Evolutionary conservation across 2,113 vertebrate genomes (phyloP).

Genomic region (Oreochromis aureus): DNA sequence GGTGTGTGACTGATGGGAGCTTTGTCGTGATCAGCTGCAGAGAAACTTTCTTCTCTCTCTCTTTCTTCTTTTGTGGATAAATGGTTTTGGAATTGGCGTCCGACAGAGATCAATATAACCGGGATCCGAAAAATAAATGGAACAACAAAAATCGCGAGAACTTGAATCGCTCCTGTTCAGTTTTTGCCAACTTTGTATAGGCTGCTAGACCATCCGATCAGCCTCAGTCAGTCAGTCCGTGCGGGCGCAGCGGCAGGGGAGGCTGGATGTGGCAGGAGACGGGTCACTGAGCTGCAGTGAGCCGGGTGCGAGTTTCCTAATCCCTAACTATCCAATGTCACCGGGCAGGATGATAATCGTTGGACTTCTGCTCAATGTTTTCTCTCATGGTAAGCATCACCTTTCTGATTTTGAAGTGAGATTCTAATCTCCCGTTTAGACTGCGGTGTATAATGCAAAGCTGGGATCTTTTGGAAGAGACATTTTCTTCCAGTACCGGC

Average conservation of each 20-base stretch:
- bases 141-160: constrained; percentile 37
- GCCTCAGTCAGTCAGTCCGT: constrained; percentile 2
- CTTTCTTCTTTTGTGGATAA: background rate
- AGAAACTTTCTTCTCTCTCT: constrained; percentile 1
- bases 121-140: constrained; percentile 24
- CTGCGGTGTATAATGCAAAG: background rate
- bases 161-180: constrained; percentile 30
- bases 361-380: constrained; percentile 62
- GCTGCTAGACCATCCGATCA: background rate
- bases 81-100: background rate
- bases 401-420: background rate
- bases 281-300: constrained; percentile 50
- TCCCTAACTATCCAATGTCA: constrained; percentile 37
- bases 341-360: constrained; percentile 63
- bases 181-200: constrained; percentile 57
- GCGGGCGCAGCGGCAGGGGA: constrained; percentile 19
- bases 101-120: background rate
- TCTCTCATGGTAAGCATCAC: constrained; percentile 45
- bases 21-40: background rate
- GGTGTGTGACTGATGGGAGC: background rate
- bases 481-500: background rate
- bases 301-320: constrained; percentile 21
- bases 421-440: background rate
- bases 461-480: background rate
- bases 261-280: constrained; percentile 61